A percentile compares a stretch with the other conserved stretches of the same genome.
phyloP scores from a whole-genome alignment of 2,113 vertebrate genomes.

The Pungitius pungitius region DNA sequence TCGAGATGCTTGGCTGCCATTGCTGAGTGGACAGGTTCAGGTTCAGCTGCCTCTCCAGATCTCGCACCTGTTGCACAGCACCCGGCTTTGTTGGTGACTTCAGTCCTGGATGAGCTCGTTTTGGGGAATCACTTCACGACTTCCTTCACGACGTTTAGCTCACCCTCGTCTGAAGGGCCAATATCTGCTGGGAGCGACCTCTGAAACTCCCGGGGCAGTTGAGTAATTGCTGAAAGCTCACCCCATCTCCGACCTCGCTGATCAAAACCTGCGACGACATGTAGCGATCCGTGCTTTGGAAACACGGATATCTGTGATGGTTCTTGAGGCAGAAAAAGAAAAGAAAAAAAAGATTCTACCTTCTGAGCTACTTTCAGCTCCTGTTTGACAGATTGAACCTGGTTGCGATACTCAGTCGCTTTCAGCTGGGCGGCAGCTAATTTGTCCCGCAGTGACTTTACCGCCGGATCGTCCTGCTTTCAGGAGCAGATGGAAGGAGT shows the following conservation, averaged over 20 bases:
- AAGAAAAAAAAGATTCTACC: conserved; percentile 72
- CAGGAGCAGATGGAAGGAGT: background rate
- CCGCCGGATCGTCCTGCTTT: conserved; percentile 78
- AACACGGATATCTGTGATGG: background rate
- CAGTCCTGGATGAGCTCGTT: background rate
- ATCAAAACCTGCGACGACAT: conserved; percentile 82
- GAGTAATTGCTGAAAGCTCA: conserved; percentile 86
- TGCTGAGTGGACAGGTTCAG: conserved; percentile 73
- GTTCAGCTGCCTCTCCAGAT: conserved; percentile 88
- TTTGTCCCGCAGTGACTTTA: conserved; percentile 89
- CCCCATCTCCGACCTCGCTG: conserved; percentile 90
- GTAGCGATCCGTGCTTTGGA: background rate
- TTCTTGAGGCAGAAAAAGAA: background rate
- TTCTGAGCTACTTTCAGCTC: conserved; percentile 91
- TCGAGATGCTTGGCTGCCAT: conserved; percentile 60
- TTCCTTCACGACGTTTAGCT: conserved; percentile 52
- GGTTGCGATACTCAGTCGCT: conserved; percentile 89
- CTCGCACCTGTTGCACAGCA: conserved; percentile 81
- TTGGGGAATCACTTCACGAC: background rate
- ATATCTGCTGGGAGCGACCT: conserved; percentile 93
- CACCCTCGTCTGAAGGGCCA: conserved; percentile 89
- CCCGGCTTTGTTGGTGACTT: background rate
- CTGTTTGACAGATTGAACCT: conserved; percentile 87
- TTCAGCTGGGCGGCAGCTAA: conserved; percentile 85
- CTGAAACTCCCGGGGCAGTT: conserved; percentile 84